A percentile compares a stretch with the other conserved stretches of the same genome.
phyloP scores from a whole-genome alignment of 2,797 vertebrate genomes.

The Argya squamiceps region DNA sequence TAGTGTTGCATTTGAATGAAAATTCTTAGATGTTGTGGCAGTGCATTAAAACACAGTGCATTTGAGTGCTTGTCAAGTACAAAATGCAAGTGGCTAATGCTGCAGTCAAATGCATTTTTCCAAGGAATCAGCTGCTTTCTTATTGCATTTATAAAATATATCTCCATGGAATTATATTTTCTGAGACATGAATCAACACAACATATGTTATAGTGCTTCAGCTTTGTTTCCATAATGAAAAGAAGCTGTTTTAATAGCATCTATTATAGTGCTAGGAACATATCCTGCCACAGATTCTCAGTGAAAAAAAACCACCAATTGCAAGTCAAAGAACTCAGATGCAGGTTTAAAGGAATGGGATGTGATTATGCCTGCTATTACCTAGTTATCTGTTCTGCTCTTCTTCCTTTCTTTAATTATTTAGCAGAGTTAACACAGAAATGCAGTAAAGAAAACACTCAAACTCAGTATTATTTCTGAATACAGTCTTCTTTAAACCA shows the following conservation, averaged over 20 bases:
- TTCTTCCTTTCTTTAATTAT: background rate
- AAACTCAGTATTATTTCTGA: background rate
- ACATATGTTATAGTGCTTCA: constrained; percentile 54
- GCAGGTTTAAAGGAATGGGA: background rate
- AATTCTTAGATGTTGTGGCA: constrained; percentile 16
- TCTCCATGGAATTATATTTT: constrained; percentile 33
- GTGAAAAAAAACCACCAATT: background rate
- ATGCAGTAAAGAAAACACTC: background rate
- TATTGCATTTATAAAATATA: constrained; percentile 44
- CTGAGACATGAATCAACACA: constrained; percentile 45
- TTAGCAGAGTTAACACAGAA: background rate
- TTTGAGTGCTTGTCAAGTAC: constrained; percentile 24
- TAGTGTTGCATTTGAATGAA: background rate
- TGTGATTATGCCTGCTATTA: background rate
- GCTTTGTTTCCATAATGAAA: constrained; percentile 56
- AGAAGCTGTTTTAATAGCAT: constrained; percentile 50
- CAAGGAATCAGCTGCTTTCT: constrained; percentile 27
- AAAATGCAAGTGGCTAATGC: constrained; percentile 15
- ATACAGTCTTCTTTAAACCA: background rate
- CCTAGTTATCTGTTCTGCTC: background rate
- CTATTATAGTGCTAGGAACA: background rate
- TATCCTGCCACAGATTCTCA: background rate
- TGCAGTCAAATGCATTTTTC: constrained; percentile 39
- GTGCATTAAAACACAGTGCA: background rate
- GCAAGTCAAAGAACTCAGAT: background rate